Evolutionary conservation across 2,113 vertebrate species (phyloP).

Genomic region (Sinocyclocheilus anshuiensis): DNA sequence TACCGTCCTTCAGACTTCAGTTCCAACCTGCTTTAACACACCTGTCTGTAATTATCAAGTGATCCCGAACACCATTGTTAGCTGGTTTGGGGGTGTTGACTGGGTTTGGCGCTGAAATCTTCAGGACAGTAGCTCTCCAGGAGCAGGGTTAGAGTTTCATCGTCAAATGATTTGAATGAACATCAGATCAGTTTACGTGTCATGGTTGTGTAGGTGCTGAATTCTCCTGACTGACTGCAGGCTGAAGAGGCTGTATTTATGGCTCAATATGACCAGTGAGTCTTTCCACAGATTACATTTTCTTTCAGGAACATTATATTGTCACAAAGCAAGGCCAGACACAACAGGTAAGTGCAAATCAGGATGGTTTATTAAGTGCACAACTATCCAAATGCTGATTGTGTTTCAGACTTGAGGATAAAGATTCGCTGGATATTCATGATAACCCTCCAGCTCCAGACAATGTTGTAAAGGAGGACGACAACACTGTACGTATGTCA

Average conservation of each 20-base stretch:
- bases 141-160: not conserved
- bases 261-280: conserved; percentile 73
- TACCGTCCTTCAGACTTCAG: too few species aligned
- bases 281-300: conserved; percentile 33
- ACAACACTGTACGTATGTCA: conserved; percentile 74
- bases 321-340: too few species aligned
- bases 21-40: too few species aligned
- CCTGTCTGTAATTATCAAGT: too few species aligned
- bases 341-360: too few species aligned
- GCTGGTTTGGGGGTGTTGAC: too few species aligned
- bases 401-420: conserved; percentile 82
- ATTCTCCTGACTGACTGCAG: conserved; percentile 29
- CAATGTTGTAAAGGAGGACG: conserved; percentile 75
- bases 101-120: too few species aligned
- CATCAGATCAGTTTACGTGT: not conserved
- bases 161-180: not conserved
- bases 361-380: too few species aligned
- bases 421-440: conserved; percentile 82
- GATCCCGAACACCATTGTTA: too few species aligned
- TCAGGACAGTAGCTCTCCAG: not conserved
- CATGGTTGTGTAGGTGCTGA: conserved; percentile 27
- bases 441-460: conserved; percentile 80
- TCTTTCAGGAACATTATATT: not conserved
- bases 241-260: conserved; percentile 57
- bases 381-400: conserved; percentile 25